Base-by-base conservation (phyloP, 2,113 vertebrate genomes). In the Caranx melampygus region DNA sequence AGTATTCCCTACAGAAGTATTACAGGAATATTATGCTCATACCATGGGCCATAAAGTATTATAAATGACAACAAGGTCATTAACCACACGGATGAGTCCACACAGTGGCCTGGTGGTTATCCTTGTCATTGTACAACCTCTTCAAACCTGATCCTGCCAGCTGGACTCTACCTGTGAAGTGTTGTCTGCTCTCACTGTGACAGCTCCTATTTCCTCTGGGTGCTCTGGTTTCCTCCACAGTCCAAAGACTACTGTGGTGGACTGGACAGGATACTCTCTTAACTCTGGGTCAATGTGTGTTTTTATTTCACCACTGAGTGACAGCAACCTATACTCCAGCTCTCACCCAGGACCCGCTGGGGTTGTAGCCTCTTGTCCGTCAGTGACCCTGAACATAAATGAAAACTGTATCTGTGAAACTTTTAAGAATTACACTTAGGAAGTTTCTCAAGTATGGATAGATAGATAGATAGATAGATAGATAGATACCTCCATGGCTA, bases 191-290 rank as follows among this genome's bases (percentile, higher is more conserved):
- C 71, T 65, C 51, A 57, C 45, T 14, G 18, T n/a, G 34, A 15
- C 7, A 34, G 49, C 69, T 80, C 37, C 12, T 16, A 52, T 75
- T 71, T 74, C 58, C 44, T 60, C 44, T 4, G 11, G 11, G 1
- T 49, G 57, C 47, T 78, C 63, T 8, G 21, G 42, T 83, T 67
- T 73, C 63, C 57, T 35, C 45, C 31, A 14, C 54, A 44, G 44
- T 71, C 33, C 26, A 76, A 26, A 52, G 61, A 34, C n/a, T 13
- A 31, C 40, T 40, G 55, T 33, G 5, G 16, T 6, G 51, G 57
- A 69, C 18, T 64, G 33, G 42, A 49, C 9, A 26, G 26, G 26
- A 26, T 26, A 26, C 26, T 4, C 11, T 61, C 20, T n/a, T 7
- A 63, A 44, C 52, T 13, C 11, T 26, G 35, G 37, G 55, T 55